phyloP scores from a whole-genome alignment of 1,140 invertebrate genomes.

The Drosophila sp. region DNA sequence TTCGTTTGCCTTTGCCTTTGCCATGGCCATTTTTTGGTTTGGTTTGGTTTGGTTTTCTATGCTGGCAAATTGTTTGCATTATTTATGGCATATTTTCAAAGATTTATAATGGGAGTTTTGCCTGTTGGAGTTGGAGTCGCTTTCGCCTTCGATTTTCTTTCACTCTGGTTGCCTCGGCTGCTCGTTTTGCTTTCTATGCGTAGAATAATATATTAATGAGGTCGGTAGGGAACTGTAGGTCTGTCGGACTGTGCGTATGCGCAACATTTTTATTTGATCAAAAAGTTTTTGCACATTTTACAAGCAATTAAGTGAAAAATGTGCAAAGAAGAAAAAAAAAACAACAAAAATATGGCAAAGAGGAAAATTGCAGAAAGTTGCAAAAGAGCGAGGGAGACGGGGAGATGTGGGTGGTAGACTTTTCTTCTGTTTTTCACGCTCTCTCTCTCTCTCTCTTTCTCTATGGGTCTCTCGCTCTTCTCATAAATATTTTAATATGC shows the following conservation, averaged over 20 bases:
- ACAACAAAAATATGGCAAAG: conserved; percentile 66
- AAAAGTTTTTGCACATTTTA: conserved; percentile 66
- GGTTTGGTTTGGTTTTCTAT: conserved; percentile 66
- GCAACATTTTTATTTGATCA: conserved; percentile 60
- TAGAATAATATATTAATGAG: conserved; percentile 76
- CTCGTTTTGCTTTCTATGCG: not conserved
- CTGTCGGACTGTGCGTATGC: conserved; percentile 34
- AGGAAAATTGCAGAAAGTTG: conserved; percentile 50
- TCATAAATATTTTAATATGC: conserved; percentile 40
- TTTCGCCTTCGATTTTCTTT: conserved; percentile 34
- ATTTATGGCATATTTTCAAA: conserved; percentile 79
- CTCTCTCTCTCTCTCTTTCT: not conserved
- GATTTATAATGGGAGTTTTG: conserved; percentile 66
- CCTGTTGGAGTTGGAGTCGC: conserved; percentile 39
- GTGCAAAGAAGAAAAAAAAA: conserved; percentile 37
- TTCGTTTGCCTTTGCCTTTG: conserved; percentile 2
- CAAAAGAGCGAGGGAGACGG: conserved; percentile 17
- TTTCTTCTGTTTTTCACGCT: conserved; percentile 19
- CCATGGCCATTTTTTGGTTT: conserved; percentile 23
- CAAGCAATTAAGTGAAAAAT: conserved; percentile 76
- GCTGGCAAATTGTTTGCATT: conserved; percentile 58
- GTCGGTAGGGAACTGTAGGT: not conserved
- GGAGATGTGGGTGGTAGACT: conserved; percentile 14
- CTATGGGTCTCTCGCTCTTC: not conserved
- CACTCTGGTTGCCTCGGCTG: conserved; percentile 40